A percentile compares a stretch with the other conserved stretches of the same genome.
phyloP scores from a whole-genome alignment of 2,797 vertebrate species.

The Tenualosa thibaudeaui region DNA sequence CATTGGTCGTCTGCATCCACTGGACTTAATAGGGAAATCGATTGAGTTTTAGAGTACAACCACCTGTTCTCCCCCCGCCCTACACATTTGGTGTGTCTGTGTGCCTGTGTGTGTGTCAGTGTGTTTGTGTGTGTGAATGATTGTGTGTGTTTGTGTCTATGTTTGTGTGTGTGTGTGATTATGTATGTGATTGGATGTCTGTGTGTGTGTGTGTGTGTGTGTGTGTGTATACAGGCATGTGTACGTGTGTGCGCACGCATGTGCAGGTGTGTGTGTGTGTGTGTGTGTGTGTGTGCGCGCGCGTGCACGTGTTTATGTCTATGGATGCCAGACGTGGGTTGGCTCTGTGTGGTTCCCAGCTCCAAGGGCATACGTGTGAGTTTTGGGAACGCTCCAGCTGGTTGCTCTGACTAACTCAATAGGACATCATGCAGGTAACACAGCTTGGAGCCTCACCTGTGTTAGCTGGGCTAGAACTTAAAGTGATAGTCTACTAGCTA shows the following conservation, averaged over 20 bases:
- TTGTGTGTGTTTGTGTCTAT: constrained; percentile 14
- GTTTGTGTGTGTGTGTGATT: background rate
- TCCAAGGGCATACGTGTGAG: too few species aligned
- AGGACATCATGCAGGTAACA: too few species aligned
- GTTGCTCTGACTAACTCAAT: too few species aligned
- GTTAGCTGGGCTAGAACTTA: too few species aligned
- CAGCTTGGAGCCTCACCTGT: too few species aligned
- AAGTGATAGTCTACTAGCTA: too few species aligned
- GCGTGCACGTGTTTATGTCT: background rate
- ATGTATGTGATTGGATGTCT: background rate
- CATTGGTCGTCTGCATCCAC: constrained; percentile 2
- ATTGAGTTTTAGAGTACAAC: constrained; percentile 12
- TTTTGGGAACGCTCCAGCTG: too few species aligned
- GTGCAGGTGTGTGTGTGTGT: background rate
- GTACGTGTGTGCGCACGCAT: background rate
- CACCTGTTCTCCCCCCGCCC: background rate
- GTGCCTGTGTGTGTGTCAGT: background rate
- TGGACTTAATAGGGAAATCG: background rate
- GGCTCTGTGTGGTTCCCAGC: too few species aligned
- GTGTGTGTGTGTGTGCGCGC: background rate
- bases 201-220: background rate
- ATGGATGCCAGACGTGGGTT: background rate
- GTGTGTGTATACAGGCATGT: background rate
- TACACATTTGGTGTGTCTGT: background rate
- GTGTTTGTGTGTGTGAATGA: constrained; percentile 22